Conservation (phyloP, 2,113 vertebrate genomes). For the Syrrhaptes paradoxus region DNA sequence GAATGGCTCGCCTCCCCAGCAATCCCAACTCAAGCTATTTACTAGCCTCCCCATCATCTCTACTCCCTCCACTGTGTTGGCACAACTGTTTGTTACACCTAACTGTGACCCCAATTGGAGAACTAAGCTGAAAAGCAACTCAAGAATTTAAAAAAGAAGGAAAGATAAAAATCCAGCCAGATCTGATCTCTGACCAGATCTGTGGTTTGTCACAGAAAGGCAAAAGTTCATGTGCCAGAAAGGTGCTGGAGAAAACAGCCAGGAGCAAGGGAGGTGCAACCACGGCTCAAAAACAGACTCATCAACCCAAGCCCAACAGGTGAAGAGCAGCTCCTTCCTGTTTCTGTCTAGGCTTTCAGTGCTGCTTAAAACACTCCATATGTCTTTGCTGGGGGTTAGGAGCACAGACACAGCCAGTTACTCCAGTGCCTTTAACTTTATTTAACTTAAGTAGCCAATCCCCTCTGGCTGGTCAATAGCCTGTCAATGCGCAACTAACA, state of each 20-base stretch:
- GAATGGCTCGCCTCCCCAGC: background rate
- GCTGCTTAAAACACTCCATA: fast-evolving
- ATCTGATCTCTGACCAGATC: background rate
- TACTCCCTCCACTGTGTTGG: fast-evolving
- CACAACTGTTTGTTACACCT: background rate
- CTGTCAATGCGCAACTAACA: background rate
- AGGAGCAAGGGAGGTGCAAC: background rate
- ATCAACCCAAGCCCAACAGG: background rate
- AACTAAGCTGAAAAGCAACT: background rate
- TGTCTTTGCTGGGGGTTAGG: background rate
- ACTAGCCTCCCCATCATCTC: background rate
- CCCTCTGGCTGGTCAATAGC: background rate
- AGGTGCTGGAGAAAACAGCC: background rate
- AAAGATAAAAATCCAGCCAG: background rate
- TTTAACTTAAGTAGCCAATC: background rate
- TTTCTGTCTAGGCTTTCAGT: background rate
- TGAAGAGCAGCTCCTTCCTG: fast-evolving
- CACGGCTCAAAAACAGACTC: background rate
- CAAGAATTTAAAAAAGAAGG: background rate
- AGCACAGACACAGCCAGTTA: background rate
- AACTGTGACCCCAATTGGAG: fast-evolving
- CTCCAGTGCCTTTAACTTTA: background rate
- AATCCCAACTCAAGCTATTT: background rate
- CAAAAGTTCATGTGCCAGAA: fast-evolving
- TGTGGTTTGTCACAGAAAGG: background rate